These are phyloP conservation scores for Anthoscopus minutus DNA, from an alignment of 2,113 vertebrate species.

Conservation along the genomic window DNA sequence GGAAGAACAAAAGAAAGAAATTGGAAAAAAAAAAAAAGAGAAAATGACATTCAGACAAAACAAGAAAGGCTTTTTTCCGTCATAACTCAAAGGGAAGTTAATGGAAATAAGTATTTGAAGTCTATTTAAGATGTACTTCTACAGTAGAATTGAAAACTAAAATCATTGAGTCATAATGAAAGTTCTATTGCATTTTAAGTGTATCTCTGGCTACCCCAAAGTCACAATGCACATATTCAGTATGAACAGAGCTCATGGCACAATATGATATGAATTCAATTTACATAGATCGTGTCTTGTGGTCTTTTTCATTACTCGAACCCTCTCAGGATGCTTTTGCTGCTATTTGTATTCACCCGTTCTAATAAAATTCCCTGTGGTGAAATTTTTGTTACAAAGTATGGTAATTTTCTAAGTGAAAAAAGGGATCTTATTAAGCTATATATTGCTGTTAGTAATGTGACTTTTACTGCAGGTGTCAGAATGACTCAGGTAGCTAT, in stretches of 20 bases:
- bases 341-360: not conserved
- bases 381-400: not conserved
- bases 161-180: not conserved
- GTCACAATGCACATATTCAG: not conserved
- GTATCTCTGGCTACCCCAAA: not conserved
- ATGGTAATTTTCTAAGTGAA: not conserved
- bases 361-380: not conserved
- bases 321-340: not conserved
- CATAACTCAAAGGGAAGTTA: not conserved
- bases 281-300: not conserved
- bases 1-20: not conserved
- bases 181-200: not conserved
- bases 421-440: not conserved
- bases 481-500: not conserved
- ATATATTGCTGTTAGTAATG: not conserved
- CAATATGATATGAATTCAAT: not conserved
- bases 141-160: not conserved
- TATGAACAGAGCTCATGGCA: not conserved
- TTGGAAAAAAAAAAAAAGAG: not conserved
- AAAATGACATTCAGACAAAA: not conserved
- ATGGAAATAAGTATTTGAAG: not conserved
- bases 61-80: not conserved
- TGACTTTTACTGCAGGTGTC: not conserved
- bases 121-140: not conserved
- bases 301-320: not conserved